Evolutionary conservation across 53 echinoderm and acorn worm genomes (phyloP), one percentile per base, ranked within the genome.

Genomic region (Echinometra lucunter): DNA sequence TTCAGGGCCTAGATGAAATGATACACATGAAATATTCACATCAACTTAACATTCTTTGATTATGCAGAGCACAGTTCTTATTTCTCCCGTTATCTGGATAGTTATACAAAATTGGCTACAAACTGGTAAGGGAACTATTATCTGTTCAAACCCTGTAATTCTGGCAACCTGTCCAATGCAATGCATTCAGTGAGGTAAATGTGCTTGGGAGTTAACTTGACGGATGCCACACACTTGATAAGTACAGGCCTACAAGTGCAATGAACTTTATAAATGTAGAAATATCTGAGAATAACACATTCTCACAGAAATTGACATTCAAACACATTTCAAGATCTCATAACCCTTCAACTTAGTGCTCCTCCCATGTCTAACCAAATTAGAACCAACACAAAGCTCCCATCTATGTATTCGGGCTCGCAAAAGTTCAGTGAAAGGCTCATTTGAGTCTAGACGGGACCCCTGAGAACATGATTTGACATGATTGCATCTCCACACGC

Each of bases 401-500:
- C 28, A n/a, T 49, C 53, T 85, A 44, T 85, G 49, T 30, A 85
- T 85, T 30, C 85, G 28, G 5, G n/a, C 49, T 85, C 47, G 74
- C 13, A 74, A 74, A 85, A 85, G 85, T 85, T 85, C 53, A 45
- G 47, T 28, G 40, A 47, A 85, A n/a, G 7, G 57, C 30, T 58
- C 60, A 37, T 47, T 4, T 37, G 89, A 49, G 89, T 89, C 89
- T 37, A 89, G 57, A 60, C 89, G 5, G 89, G 58, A 57, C 89
- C 49, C 57, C 89, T 60, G 89, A 89, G 89, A 89, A 57, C 23
- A 38, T 58, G 32, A 88, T 18, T 34, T 27, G 60, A 88, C 88
- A 88, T 88, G 88, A 88, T 56, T 88, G 16, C 55, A 89, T 89
- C 89, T 58, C 58, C 11, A 58, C 57, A 89, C 89, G 85, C 85